Conservation (phyloP, 2,888 invertebrate species). For the Labia minor region DNA sequence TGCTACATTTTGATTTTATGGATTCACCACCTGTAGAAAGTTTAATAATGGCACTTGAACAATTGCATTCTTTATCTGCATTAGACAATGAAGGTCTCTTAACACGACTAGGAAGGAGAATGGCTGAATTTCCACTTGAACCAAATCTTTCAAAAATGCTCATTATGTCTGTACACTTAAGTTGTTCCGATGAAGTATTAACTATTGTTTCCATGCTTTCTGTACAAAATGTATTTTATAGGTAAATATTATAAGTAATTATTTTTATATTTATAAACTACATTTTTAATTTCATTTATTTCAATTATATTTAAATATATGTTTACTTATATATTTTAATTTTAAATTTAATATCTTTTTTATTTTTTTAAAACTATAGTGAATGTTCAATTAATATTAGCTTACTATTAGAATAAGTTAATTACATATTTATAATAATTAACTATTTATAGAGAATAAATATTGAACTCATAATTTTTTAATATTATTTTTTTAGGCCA, state of each 20-base stretch:
- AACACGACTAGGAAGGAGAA: slow-evolving; percentile 70
- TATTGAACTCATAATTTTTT: not conserved
- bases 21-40: slow-evolving; percentile 98
- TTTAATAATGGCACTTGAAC: slow-evolving; percentile 93
- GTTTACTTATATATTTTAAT: not conserved
- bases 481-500: slow-evolving; percentile 44
- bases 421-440: too few relatives aligned
- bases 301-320: not conserved
- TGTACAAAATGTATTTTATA: slow-evolving; percentile 95
- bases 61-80: slow-evolving; percentile 91
- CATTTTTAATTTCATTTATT: not conserved
- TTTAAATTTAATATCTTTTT: not conserved
- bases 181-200: slow-evolving; percentile 95
- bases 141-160: slow-evolving; percentile 97
- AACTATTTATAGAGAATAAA: not conserved
- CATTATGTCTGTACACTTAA: slow-evolving; percentile 96
- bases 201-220: slow-evolving; percentile 99
- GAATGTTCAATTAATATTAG: too few relatives aligned
- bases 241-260: slow-evolving; percentile 33
- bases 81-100: slow-evolving; percentile 87
- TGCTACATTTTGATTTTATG: slow-evolving; percentile 99
- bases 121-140: slow-evolving; percentile 99
- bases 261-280: slow-evolving; percentile 17
- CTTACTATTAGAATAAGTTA: too few relatives aligned
- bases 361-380: not conserved